phyloP scores from a whole-genome alignment of 2,113 vertebrate species.

The Pao palembangensis region DNA sequence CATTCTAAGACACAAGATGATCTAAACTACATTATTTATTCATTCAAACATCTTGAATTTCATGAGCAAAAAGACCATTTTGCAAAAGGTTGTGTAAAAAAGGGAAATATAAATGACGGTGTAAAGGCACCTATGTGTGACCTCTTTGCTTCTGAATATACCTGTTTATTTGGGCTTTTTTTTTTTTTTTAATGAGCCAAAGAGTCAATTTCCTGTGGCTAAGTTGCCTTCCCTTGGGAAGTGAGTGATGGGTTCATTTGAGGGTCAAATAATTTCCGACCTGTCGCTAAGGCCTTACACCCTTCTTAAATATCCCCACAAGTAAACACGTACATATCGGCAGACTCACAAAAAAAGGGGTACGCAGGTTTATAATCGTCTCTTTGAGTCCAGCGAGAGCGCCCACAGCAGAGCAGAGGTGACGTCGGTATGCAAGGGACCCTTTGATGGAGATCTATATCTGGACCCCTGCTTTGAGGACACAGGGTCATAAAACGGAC shows the following conservation, averaged over 20 bases:
- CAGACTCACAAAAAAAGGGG: slow-evolving; percentile 10
- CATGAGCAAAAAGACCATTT: neutral
- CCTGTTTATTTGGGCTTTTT: no score
- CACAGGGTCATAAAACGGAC: slow-evolving; percentile 62
- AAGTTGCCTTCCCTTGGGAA: slow-evolving; percentile 59
- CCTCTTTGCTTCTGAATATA: slow-evolving; percentile 7
- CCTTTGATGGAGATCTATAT: slow-evolving; percentile 71
- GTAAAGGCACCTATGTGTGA: slow-evolving; percentile 8
- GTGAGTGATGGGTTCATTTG: slow-evolving; percentile 40
- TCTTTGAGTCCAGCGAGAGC: slow-evolving; percentile 29
- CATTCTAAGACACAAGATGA: no score
- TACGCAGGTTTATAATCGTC: slow-evolving; percentile 28
- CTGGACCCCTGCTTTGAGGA: slow-evolving; percentile 55
- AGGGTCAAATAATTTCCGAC: slow-evolving; percentile 40
- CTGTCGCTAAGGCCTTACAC: slow-evolving; percentile 8
- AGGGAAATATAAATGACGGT: slow-evolving; percentile 29
- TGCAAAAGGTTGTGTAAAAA: neutral
- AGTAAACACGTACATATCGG: slow-evolving; percentile 16
- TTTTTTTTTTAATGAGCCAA: slow-evolving; percentile 17
- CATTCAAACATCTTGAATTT: no score
- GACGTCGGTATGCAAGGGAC: slow-evolving; percentile 53
- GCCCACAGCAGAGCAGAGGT: slow-evolving; percentile 50
- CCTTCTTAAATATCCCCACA: slow-evolving; percentile 19
- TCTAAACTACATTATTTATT: no score
- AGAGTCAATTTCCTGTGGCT: slow-evolving; percentile 54